Evolutionary conservation across 2,888 invertebrate species (phyloP).

Genomic region (Phymatocera aterrima): DNA sequence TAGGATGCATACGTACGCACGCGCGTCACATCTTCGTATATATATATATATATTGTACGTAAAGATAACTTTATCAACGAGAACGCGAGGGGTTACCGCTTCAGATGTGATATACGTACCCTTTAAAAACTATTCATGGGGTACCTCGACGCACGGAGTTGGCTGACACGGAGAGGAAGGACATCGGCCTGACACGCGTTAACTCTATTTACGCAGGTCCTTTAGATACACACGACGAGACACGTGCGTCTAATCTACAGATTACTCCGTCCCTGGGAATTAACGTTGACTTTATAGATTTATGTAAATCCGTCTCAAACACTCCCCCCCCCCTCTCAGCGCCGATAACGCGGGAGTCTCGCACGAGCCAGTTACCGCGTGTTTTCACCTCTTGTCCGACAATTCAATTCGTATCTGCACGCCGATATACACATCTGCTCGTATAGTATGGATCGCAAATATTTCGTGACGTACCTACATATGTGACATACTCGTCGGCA

Average conservation of each 20-base stretch:
- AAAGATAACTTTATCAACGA: constrained; percentile 46
- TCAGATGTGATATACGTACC: constrained; percentile 1
- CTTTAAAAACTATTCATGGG: constrained; percentile 33
- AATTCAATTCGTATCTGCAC: not conserved
- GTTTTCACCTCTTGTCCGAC: not conserved
- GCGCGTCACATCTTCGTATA: not conserved
- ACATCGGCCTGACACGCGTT: constrained; percentile 47
- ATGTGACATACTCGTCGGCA: too few species aligned
- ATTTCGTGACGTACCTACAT: too few species aligned
- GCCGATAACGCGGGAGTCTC: not conserved
- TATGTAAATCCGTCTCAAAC: constrained; percentile 44
- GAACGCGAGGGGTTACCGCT: constrained; percentile 36
- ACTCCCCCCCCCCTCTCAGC: not conserved
- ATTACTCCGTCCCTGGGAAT: constrained; percentile 59
- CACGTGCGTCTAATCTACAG: constrained; percentile 63
- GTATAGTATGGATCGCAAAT: not conserved
- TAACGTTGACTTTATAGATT: constrained; percentile 46
- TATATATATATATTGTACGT: not conserved
- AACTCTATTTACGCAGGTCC: constrained; percentile 57
- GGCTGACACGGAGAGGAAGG: constrained; percentile 34
- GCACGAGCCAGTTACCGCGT: constrained; percentile 12
- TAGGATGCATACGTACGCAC: constrained; percentile 15
- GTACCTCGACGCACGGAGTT: not conserved
- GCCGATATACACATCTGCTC: not conserved
- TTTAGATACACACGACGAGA: constrained; percentile 52